These are phyloP conservation scores for Melolontha melolontha DNA, from an alignment of 2,888 invertebrate species.

Conservation along the genomic window DNA sequence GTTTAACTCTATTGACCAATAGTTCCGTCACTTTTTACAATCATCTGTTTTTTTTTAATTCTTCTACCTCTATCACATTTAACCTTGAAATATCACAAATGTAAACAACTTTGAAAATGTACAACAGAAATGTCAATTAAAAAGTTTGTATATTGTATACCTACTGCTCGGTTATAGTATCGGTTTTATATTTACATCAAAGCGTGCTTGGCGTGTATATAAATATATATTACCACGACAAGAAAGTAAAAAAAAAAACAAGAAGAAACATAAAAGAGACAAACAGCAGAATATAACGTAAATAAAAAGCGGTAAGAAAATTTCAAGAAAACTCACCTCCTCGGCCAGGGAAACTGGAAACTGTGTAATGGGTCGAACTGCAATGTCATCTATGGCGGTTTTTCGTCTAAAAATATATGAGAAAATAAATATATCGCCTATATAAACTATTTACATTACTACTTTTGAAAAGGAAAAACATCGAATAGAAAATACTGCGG, in stretches of 20 bases:
- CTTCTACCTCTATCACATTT: no score
- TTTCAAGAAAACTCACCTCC: conserved; percentile 78
- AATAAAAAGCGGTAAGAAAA: conserved; percentile 52
- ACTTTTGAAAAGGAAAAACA: conserved; percentile 38
- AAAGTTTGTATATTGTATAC: conserved; percentile 47
- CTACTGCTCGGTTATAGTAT: neutral
- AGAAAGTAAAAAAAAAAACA: conserved; percentile 44
- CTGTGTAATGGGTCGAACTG: conserved; percentile 89
- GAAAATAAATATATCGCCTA: conserved; percentile 42
- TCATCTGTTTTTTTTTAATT: no score
- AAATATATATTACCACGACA: no score
- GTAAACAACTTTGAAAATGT: no score
- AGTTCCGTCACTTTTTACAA: no score
- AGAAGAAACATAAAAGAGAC: conserved; percentile 3
- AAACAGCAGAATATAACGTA: neutral
- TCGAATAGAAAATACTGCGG: conserved; percentile 57
- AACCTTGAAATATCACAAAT: no score
- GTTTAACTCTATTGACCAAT: no score
- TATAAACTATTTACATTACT: conserved; percentile 43
- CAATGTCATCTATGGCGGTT: conserved; percentile 81
- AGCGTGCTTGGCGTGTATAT: conserved; percentile 21
- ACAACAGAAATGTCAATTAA: no score
- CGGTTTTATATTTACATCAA: conserved; percentile 7
- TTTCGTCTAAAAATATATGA: conserved; percentile 72
- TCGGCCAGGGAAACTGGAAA: conserved; percentile 88